Evolutionary conservation across 2,888 invertebrate species (phyloP), one percentile per base, ranked within the genome.

Genomic region (Entomobrya proxima): DNA sequence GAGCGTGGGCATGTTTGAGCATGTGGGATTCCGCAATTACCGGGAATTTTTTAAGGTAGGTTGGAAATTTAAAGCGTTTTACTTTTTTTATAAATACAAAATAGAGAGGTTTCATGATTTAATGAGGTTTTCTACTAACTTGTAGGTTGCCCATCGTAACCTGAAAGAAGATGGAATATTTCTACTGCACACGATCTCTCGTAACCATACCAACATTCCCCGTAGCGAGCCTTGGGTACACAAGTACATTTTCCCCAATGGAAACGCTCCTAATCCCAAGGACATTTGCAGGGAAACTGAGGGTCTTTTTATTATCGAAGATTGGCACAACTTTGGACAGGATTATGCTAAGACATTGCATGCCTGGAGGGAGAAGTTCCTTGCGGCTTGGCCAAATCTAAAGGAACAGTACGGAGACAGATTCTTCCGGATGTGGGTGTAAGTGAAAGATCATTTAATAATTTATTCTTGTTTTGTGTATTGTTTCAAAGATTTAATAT

Each of bases 81-180:
- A 47, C 3, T 47, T 47, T 47, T 47, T 15, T 47, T 5, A 11
- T 47, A 15, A 47, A 15, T 47, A 3, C 24, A n/a, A n/a, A n/a
- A n/a, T n/a, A n/a, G n/a, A n/a, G n/a, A n/a, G 21, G 4, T 21
- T 21, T 21, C 7, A 47, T 47, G n/a, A 15, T 47, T 15, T n/a
- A 47, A 47, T 15, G 47, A 47, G 7, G 11, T 9, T 15, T 47
- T 47, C 15, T n/a, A n/a, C n/a, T n/a, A n/a, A n/a, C n/a, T n/a
- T n/a, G n/a, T 3, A 47, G 47, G 64, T 88, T 13, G 77, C 61
- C 1, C n/a, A 67, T 13, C 21, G 75, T 1, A 86, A 86, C 64
- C 35, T 88, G 0, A 69, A 30, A 9, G 85, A 86, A 4, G 82
- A 88, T 67, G 88, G 88, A 30, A 83, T 88, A 13, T 85, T 88